These are phyloP conservation scores for Drosophila prolongata DNA, from an alignment of 2,888 invertebrate genomes.

Conservation along the genomic window DNA sequence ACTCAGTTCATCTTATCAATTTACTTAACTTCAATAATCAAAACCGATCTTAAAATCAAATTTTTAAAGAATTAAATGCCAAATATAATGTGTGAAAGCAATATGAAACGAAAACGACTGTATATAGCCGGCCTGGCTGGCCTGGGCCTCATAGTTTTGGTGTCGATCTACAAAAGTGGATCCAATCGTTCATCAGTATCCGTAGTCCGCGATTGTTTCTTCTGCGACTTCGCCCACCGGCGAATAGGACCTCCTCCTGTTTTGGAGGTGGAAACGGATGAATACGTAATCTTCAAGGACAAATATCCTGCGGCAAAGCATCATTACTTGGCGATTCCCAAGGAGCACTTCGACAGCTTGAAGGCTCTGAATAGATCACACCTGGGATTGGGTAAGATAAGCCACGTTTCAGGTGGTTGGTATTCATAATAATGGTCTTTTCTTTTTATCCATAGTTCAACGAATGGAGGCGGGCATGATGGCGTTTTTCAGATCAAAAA, in stretches of 20 bases:
- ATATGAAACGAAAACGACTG: conserved; percentile 8
- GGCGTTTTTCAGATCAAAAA: conserved; percentile 85
- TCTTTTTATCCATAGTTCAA: conserved; percentile 85
- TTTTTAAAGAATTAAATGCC: not conserved
- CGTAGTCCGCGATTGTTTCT: conserved; percentile 86
- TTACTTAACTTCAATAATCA: not conserved
- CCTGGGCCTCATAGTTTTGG: conserved; percentile 13
- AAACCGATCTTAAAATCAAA: conserved; percentile 4
- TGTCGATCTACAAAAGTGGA: conserved; percentile 17
- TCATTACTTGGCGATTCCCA: conserved; percentile 92
- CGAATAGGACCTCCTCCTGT: conserved; percentile 86
- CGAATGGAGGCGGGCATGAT: conserved; percentile 87
- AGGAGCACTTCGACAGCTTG: conserved; percentile 90
- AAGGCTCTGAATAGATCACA: conserved; percentile 88
- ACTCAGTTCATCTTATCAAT: not conserved
- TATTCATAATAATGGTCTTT: not conserved
- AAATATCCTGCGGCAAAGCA: conserved; percentile 91
- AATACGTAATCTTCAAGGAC: conserved; percentile 92
- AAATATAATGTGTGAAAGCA: conserved; percentile 5
- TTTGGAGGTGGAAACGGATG: conserved; percentile 90
- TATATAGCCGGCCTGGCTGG: conserved; percentile 26
- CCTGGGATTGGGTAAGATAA: conserved; percentile 88
- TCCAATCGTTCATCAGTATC: not conserved
- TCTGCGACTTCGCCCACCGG: conserved; percentile 90
- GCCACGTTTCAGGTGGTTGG: conserved; percentile 12